Base-by-base conservation (phyloP, 2,113 vertebrate species). In the Stigmatopora argus region DNA sequence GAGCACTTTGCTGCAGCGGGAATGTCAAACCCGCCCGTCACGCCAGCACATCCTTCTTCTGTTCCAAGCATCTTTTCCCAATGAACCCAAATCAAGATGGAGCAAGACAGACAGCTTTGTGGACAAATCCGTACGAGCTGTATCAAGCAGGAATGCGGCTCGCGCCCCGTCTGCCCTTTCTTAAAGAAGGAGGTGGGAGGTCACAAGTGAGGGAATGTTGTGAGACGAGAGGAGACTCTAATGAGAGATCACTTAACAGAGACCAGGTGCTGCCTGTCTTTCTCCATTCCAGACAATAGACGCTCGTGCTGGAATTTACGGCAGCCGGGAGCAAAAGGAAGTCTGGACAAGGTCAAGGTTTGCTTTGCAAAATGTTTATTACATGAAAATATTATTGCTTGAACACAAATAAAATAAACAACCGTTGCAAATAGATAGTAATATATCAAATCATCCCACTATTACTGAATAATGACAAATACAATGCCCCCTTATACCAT, bases 401-500 rank as follows among this genome's bases (percentile, higher is more conserved):
- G 72, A 74, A 89, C 85, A 92, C 80, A 90, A 91, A 91, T 89
- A 92, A 90, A 89, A 89, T 91, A 92, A 83, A 93, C 77, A 89
- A 87, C 83, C 88, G 91, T 90, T 92, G 87, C 91, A 91, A 90
- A 92, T 91, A 89, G 86, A 86, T 83, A 31, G 26, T 31, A 78
- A 83, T 84, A 90, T 71, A 88, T 62, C 78, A 83, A 31, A 80
- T 86, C 87, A 89, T 90, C 79, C 78, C 83, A 83, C 86, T 78
- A 91, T 74, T 38, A 92, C 86, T 89, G 83, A 85, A 89, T 82
- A 90, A 88, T 84, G 83, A 80, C 85, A 83, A 88, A 90, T 94
- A 91, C 89, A 97, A 98, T 98, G 94, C 94, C 94, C 94, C 94
- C 94, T 92, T 93, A 94, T 64, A 64, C 34, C 44, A 18, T 91